phyloP scores from a whole-genome alignment of 1,140 invertebrate genomes.

The Mesaphorura yosii region DNA sequence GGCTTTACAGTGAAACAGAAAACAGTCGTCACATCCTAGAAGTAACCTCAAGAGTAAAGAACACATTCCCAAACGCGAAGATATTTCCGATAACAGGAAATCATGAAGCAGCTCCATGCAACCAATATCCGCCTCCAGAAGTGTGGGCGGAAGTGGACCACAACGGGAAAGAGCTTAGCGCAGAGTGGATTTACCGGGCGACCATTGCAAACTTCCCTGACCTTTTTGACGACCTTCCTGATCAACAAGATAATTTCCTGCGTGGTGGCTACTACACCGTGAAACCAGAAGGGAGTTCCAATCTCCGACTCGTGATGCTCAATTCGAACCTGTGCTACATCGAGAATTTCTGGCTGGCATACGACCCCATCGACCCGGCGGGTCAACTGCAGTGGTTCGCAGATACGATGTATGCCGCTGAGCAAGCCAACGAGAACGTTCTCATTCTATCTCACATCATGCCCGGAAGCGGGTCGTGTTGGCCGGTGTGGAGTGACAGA shows the following conservation, averaged over 20 bases:
- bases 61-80: conserved; percentile 44
- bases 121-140: conserved; percentile 16
- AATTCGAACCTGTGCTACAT: conserved; percentile 45
- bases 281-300: conserved; percentile 36
- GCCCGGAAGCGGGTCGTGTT: conserved; percentile 46
- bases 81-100: conserved; percentile 51
- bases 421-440: conserved; percentile 46
- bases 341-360: conserved; percentile 47
- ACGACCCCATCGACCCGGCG: conserved; percentile 50
- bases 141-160: conserved; percentile 4
- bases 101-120: conserved; percentile 43
- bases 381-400: conserved; percentile 49
- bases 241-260: conserved; percentile 32
- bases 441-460: conserved; percentile 56
- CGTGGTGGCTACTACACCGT: conserved; percentile 45
- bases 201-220: not conserved
- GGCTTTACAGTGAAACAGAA: conserved; percentile 28
- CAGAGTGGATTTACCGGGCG: conserved; percentile 19
- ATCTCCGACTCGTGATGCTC: conserved; percentile 42
- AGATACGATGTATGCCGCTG: conserved; percentile 44
- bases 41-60: conserved; percentile 39
- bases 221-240: not conserved
- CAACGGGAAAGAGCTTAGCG: not conserved
- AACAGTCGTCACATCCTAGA: conserved; percentile 39
- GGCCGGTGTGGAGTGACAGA: conserved; percentile 37